phyloP scores from a whole-genome alignment of 2,888 invertebrate species.

The Colletes collaris region DNA sequence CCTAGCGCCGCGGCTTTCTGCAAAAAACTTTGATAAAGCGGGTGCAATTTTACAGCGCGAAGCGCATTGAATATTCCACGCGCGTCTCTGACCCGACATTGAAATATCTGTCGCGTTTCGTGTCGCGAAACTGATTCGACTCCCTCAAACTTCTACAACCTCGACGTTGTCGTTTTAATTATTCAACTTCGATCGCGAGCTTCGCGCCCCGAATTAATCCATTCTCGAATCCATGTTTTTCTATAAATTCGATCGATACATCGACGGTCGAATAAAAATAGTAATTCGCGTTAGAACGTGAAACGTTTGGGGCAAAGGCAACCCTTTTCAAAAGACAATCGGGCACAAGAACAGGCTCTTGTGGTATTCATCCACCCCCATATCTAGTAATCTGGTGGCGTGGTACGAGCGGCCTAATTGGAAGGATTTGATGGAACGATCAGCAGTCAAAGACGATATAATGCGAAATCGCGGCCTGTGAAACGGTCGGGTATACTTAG shows the following conservation, averaged over 20 bases:
- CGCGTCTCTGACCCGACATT: constrained; percentile 5
- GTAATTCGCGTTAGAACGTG: too few species aligned
- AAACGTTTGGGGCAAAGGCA: too few species aligned
- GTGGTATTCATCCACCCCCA: too few species aligned
- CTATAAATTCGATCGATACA: too few species aligned
- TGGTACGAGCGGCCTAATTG: constrained; percentile 22
- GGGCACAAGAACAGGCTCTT: too few species aligned
- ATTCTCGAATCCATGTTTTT: too few species aligned
- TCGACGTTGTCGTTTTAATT: not conserved
- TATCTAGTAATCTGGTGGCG: not conserved
- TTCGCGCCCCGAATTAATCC: too few species aligned
- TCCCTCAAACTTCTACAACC: constrained; percentile 4
- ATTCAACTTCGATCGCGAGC: too few species aligned
- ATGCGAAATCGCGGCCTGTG: constrained; percentile 34
- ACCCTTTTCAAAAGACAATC: too few species aligned
- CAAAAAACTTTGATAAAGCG: constrained; percentile 36
- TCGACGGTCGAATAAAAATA: too few species aligned
- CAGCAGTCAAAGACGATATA: constrained; percentile 28
- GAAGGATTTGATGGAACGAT: constrained; percentile 29
- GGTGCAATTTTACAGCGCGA: constrained; percentile 31
- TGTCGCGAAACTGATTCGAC: constrained; percentile 22
- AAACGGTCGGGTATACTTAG: constrained; percentile 56
- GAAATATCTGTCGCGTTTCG: constrained; percentile 10
- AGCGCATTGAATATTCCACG: constrained; percentile 14
- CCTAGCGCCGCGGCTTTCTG: not conserved